phyloP scores from a whole-genome alignment of 2,113 vertebrate genomes.

The Lagopus muta region DNA sequence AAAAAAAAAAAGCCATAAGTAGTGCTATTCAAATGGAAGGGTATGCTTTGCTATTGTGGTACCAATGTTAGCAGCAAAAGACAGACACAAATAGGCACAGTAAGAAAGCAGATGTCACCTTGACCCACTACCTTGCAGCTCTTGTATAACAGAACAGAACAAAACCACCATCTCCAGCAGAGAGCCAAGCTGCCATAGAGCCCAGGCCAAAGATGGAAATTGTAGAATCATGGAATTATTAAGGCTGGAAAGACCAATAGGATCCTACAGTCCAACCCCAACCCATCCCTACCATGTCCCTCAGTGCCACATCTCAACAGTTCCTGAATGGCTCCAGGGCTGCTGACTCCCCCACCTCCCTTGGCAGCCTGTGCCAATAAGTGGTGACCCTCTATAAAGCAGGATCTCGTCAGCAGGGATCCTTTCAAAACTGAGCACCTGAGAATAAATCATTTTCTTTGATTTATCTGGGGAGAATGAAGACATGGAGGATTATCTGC shows the following conservation, averaged over 20 bases:
- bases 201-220: background rate
- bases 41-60: background rate
- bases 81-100: background rate
- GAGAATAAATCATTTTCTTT: background rate
- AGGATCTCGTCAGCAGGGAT: background rate
- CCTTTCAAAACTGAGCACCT: background rate
- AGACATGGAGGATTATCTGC: background rate
- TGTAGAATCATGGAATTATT: too few species aligned
- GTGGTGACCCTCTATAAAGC: background rate
- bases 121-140: background rate
- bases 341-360: too few species aligned
- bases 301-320: too few species aligned
- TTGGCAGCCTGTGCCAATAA: too few species aligned
- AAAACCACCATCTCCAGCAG: background rate
- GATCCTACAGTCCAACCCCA: too few species aligned
- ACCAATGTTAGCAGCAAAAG: constrained; percentile 24
- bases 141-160: background rate
- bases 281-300: too few species aligned
- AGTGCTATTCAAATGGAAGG: background rate
- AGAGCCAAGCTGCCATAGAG: background rate
- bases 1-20: background rate
- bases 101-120: constrained; percentile 21
- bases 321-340: too few species aligned
- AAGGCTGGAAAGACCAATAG: too few species aligned
- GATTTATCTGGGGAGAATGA: background rate